These are phyloP conservation scores for Xenopus borealis DNA, from an alignment of 2,113 vertebrate species.

Conservation along the genomic window DNA sequence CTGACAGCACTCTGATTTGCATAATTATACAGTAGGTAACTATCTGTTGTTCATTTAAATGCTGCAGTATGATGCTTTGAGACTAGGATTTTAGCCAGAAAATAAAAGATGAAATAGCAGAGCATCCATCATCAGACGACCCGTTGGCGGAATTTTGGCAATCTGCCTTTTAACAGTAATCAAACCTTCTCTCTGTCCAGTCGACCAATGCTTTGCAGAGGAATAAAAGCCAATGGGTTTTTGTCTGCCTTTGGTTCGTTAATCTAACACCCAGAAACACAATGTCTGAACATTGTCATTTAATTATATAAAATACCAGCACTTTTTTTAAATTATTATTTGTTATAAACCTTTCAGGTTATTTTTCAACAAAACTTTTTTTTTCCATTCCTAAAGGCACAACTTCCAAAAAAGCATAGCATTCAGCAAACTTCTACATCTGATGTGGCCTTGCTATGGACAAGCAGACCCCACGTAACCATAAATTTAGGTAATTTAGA, in stretches of 20 bases:
- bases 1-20: background rate
- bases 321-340: too few species aligned
- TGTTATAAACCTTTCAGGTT: too few species aligned
- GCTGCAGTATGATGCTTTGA: conserved; percentile 42
- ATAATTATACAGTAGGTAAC: conserved; percentile 9
- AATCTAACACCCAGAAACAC: background rate
- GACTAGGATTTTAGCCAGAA: conserved; percentile 50
- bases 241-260: conserved; percentile 1
- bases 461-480: too few species aligned
- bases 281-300: background rate
- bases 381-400: too few species aligned
- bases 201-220: background rate
- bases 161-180: conserved; percentile 40
- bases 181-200: conserved; percentile 45
- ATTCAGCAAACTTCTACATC: too few species aligned
- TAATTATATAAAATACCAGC: too few species aligned
- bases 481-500: too few species aligned
- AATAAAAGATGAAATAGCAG: conserved; percentile 44
- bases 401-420: too few species aligned
- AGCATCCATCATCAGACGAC: conserved; percentile 27
- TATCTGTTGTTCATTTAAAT: conserved; percentile 52
- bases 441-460: too few species aligned
- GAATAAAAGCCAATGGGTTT: conserved; percentile 36
- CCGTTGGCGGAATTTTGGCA: conserved; percentile 25
- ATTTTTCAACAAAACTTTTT: too few species aligned